Conservation (phyloP, 1,140 invertebrate species). For the Diorhabda elongata region DNA sequence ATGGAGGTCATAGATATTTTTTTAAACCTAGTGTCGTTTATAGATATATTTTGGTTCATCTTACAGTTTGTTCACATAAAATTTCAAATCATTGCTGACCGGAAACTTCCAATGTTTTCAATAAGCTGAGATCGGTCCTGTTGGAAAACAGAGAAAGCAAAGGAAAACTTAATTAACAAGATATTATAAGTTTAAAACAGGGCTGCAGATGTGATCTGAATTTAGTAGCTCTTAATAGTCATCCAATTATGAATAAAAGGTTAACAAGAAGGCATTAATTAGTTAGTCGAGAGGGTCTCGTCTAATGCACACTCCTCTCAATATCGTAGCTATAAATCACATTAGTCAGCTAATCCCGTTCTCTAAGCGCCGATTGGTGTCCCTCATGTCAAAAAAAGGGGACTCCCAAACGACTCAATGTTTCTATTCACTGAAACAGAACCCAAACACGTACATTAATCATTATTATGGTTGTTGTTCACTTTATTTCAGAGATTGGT, state of each 20-base stretch:
- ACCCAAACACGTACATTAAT: neutral
- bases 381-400: slow-evolving; percentile 11
- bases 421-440: neutral
- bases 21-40: too few relatives aligned
- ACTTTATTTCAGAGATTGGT: neutral
- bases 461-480: slow-evolving; percentile 1
- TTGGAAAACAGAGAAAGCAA: slow-evolving; percentile 15
- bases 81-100: too few relatives aligned
- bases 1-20: too few relatives aligned
- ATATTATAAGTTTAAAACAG: slow-evolving; percentile 43
- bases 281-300: slow-evolving; percentile 37
- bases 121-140: neutral
- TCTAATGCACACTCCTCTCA: slow-evolving; percentile 40
- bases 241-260: slow-evolving; percentile 48
- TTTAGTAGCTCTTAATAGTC: slow-evolving; percentile 40
- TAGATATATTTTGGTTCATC: too few relatives aligned
- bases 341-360: slow-evolving; percentile 42
- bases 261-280: slow-evolving; percentile 46
- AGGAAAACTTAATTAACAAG: slow-evolving; percentile 43
- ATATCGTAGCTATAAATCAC: slow-evolving; percentile 44
- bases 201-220: slow-evolving; percentile 36
- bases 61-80: too few relatives aligned
- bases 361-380: slow-evolving; percentile 25
- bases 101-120: too few relatives aligned
- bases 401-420: slow-evolving; percentile 12